A percentile compares a stretch with the other conserved stretches of the same genome.
phyloP scores from a whole-genome alignment of 2,797 vertebrate genomes.

The Anguilla obscura region DNA sequence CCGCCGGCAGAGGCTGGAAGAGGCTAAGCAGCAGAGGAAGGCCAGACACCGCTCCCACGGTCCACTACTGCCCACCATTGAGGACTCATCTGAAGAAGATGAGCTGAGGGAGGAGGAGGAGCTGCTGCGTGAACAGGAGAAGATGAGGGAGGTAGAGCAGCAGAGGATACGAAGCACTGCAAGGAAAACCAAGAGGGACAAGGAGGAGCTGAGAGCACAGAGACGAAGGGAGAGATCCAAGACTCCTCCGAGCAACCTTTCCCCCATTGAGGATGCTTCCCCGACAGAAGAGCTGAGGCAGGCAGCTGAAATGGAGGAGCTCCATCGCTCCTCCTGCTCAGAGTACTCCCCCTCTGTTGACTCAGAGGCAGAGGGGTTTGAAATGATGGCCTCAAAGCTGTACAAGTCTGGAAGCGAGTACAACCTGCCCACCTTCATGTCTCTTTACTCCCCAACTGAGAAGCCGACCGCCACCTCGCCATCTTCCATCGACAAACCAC shows the following conservation, averaged over 20 bases:
- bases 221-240: conserved; percentile 96
- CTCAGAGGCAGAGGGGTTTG: conserved; percentile 93
- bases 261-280: conserved; percentile 96
- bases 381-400: conserved; percentile 80
- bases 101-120: conserved; percentile 98
- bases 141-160: conserved; percentile 98
- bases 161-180: conserved; percentile 95
- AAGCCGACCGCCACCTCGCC: conserved; percentile 71
- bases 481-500: conserved; percentile 80
- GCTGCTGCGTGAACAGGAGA: conserved; percentile 95
- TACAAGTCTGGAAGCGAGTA: conserved; percentile 97
- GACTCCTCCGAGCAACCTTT: conserved; percentile 98
- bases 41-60: conserved; percentile 95
- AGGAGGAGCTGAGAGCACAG: conserved; percentile 96
- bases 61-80: conserved; percentile 94
- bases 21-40: conserved; percentile 97
- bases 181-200: conserved; percentile 94
- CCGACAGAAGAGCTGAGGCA: conserved; percentile 97
- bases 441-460: conserved; percentile 94
- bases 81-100: conserved; percentile 98
- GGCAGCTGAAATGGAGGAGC: conserved; percentile 98
- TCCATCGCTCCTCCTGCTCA: conserved; percentile 96
- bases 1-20: conserved; percentile 90
- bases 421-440: conserved; percentile 97
- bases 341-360: conserved; percentile 96